Evolutionary conservation across 2,113 vertebrate species (phyloP).

Genomic region (Scophthalmus maximus): DNA sequence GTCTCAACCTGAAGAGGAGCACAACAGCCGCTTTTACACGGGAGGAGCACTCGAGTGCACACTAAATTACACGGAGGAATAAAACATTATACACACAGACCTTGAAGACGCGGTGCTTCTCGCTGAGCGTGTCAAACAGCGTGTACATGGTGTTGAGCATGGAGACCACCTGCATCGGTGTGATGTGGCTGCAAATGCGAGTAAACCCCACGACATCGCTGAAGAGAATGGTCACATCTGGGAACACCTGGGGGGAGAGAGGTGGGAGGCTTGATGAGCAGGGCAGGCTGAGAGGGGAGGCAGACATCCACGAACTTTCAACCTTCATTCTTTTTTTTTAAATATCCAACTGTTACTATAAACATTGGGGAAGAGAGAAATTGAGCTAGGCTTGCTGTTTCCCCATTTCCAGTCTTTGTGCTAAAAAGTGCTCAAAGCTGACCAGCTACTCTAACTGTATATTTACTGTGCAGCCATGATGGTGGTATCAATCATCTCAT

Average conservation of each 20-base stretch:
- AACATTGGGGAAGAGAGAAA: too few relatives aligned
- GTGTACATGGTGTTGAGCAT: conserved; percentile 85
- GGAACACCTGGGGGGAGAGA: conserved; percentile 75
- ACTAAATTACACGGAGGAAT: background rate
- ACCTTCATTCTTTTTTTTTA: too few relatives aligned
- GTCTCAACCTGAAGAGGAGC: conserved; percentile 75
- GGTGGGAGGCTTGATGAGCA: too few relatives aligned
- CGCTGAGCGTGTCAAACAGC: conserved; percentile 83
- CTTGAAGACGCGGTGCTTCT: conserved; percentile 84
- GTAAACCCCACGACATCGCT: conserved; percentile 83
- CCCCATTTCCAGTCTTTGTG: too few relatives aligned
- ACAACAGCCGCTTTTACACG: background rate
- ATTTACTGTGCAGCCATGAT: too few relatives aligned
- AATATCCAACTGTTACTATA: too few relatives aligned
- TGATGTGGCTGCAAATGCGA: conserved; percentile 84
- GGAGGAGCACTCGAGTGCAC: background rate
- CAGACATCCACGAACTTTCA: too few relatives aligned
- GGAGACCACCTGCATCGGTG: conserved; percentile 82
- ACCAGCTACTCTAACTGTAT: too few relatives aligned
- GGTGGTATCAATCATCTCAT: too few relatives aligned
- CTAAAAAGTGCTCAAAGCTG: too few relatives aligned
- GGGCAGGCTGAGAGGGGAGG: background rate
- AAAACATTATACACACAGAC: conserved; percentile 42
- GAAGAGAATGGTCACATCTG: conserved; percentile 83
- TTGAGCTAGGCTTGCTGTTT: too few relatives aligned